These are phyloP conservation scores for Leuciscus waleckii DNA, from an alignment of 2,797 vertebrate species.

Conservation along the genomic window DNA sequence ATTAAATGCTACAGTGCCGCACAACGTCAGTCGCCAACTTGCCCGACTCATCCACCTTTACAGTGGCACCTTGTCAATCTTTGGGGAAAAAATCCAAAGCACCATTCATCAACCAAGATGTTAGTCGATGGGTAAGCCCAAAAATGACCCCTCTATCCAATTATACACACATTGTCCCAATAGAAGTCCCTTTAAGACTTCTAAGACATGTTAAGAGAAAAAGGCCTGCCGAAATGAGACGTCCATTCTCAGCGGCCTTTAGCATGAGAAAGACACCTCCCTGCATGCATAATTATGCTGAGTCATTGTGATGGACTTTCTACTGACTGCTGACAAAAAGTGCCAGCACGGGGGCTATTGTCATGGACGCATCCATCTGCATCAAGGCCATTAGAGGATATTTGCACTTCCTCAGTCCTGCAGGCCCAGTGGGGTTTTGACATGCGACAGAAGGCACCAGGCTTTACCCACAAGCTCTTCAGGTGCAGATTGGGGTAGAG, in stretches of 20 bases:
- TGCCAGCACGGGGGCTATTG: slow-evolving; percentile 81
- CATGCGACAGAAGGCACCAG: slow-evolving; percentile 77
- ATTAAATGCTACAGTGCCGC: slow-evolving; percentile 21
- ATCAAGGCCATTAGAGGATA: slow-evolving; percentile 85
- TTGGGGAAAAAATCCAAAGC: slow-evolving; percentile 56
- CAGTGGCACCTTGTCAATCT: slow-evolving; percentile 64
- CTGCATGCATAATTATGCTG: slow-evolving; percentile 84
- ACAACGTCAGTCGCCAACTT: slow-evolving; percentile 41
- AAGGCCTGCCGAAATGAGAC: slow-evolving; percentile 74
- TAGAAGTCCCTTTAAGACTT: slow-evolving; percentile 65
- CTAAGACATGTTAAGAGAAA: slow-evolving; percentile 75
- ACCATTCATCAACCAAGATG: slow-evolving; percentile 54
- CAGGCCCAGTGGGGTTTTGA: slow-evolving; percentile 78
- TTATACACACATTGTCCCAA: slow-evolving; percentile 75
- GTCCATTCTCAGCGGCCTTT: slow-evolving; percentile 81
- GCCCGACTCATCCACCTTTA: slow-evolving; percentile 48
- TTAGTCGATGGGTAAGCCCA: slow-evolving; percentile 62
- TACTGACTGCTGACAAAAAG: slow-evolving; percentile 75
- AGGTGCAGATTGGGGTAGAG: slow-evolving; percentile 79
- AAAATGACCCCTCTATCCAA: slow-evolving; percentile 71
- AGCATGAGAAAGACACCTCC: slow-evolving; percentile 82
- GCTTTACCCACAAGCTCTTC: slow-evolving; percentile 77
- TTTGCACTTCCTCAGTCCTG: slow-evolving; percentile 85
- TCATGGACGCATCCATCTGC: slow-evolving; percentile 84
- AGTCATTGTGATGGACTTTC: slow-evolving; percentile 79